phyloP scores from a whole-genome alignment of 2,797 vertebrate genomes.

The Clarias fuscus region DNA sequence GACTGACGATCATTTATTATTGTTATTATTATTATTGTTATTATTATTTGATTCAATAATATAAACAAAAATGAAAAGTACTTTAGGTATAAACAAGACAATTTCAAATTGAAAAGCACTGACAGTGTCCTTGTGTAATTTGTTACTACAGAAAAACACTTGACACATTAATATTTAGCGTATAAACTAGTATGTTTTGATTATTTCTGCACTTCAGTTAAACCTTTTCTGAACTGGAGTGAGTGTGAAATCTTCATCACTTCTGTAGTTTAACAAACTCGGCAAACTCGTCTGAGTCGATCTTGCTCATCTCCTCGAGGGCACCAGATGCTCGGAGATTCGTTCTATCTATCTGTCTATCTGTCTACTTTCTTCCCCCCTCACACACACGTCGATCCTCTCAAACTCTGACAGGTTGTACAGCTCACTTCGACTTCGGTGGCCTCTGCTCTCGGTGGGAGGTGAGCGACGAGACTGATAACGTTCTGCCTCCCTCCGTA shows the following conservation, averaged over 20 bases:
- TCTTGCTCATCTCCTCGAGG: conserved; percentile 27
- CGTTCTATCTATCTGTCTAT: not conserved
- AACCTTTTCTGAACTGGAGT: not conserved
- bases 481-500: conserved; percentile 12
- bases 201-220: not conserved
- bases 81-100: not conserved
- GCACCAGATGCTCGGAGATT: conserved; percentile 32
- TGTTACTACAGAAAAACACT: not conserved
- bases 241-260: conserved; percentile 23
- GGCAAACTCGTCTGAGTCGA: conserved; percentile 33
- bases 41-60: too few relatives aligned
- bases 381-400: not conserved
- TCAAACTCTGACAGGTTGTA: conserved; percentile 35
- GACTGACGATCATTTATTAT: too few relatives aligned
- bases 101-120: not conserved
- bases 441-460: conserved; percentile 44
- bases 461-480: conserved; percentile 40
- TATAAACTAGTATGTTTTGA: not conserved
- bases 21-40: too few relatives aligned
- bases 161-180: not conserved
- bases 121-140: not conserved
- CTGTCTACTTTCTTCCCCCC: not conserved
- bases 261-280: conserved; percentile 21
- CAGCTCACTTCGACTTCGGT: conserved; percentile 38
- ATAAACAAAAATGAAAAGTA: too few relatives aligned